Base-by-base conservation (phyloP, 2,888 invertebrate genomes). In the Andrena bucephala region DNA sequence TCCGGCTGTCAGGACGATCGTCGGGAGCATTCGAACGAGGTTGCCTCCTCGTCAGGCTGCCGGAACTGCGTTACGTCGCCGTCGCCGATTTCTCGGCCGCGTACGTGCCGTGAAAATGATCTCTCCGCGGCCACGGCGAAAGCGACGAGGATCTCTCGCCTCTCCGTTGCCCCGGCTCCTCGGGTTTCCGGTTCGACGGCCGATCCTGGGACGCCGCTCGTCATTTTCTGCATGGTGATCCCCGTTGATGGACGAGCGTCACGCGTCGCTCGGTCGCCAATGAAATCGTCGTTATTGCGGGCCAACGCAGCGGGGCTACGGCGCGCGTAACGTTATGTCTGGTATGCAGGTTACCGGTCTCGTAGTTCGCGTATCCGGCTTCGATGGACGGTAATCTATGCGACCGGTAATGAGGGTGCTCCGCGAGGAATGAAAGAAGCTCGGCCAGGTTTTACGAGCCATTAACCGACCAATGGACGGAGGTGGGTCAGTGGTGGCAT, bases 91-190 rank as follows among this genome's bases (percentile, higher is more conserved):
- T 92, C 90, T 89, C 90, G 89, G 81, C 70, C 81, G 72, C 65
- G 82, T 82, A 82, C 81, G 81, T 81, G 77, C 77, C 79, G 85
- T 87, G 90, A 89, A 91, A 90, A 92, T 89, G 87, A 91, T 91
- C 89, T 87, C 83, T 76, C 76, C 76, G 78, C 79, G 75, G 80
- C 78, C 62, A 4, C n/a, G 91, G 93, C 92, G 93, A 93, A 92
- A 93, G 92, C 93, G 90, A 91, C 85, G 81, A 88, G 42, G 83
- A 70, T 79, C 80, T 62, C 48, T 27, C 13, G 16, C n/a, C 16
- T 50, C 24, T 16, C 60, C 57, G 73, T 52, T 66, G 70, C 27
- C 29, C 24, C 69, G 67, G 52, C 54, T 67, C 66, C 20, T 27
- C 5, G 2, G 24, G 57, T 77, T 84, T 85, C 77, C 85, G 83